Percentiles rank a stretch among this genome's conserved stretches.
These are phyloP conservation scores for Disparrhopalites patrizii DNA, from an alignment of 2,888 invertebrate species.

Conservation along the genomic window DNA sequence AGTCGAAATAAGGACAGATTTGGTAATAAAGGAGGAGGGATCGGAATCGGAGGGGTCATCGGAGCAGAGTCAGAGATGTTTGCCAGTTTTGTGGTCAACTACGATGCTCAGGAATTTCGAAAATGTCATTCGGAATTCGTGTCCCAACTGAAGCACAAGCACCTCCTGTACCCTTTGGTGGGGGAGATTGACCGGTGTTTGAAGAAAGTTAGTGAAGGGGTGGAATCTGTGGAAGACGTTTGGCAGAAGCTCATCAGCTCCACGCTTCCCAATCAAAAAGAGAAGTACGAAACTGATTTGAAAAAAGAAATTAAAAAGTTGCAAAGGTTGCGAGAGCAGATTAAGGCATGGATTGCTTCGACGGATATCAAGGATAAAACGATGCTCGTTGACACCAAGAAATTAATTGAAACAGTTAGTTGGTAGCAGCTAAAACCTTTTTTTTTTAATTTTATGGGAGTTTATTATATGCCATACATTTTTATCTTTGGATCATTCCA, in stretches of 20 bases:
- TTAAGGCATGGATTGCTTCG: neutral
- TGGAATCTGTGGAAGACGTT: neutral
- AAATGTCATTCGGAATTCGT: constrained; percentile 7
- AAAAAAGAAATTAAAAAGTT: constrained; percentile 11
- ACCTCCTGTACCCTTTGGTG: neutral
- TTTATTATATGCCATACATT: neutral
- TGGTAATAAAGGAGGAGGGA: neutral
- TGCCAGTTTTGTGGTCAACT: neutral
- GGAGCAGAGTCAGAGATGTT: neutral
- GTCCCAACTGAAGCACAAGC: constrained; percentile 5
- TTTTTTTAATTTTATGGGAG: neutral
- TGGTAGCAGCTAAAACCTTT: too few relatives aligned
- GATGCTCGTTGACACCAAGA: neutral
- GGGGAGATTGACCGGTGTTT: neutral
- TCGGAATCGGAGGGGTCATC: neutral
- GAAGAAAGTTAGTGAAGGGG: constrained; percentile 1
- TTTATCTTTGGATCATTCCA: neutral
- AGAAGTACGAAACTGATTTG: neutral
- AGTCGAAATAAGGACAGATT: too few relatives aligned
- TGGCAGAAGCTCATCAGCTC: neutral
- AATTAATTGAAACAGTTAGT: constrained; percentile 2
- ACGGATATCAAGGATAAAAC: constrained; percentile 4
- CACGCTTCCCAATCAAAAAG: neutral
- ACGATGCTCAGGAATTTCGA: constrained; percentile 3
- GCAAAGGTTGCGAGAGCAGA: constrained; percentile 9